Evolutionary conservation across 2,113 vertebrate species (phyloP).

Genomic region (Cyprinus carpio): DNA sequence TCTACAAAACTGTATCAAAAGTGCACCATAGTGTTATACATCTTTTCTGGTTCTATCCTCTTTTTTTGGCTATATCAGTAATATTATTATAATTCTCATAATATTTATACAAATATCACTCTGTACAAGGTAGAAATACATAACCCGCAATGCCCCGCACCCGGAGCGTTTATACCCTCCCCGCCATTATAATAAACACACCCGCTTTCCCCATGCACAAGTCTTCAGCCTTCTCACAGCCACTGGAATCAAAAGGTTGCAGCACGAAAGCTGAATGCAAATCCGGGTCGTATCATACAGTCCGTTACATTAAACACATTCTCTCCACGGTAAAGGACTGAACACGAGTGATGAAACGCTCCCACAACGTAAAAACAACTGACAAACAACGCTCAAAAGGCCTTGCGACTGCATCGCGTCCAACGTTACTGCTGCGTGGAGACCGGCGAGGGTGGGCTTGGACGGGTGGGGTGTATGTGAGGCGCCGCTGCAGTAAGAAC

Average conservation of each 20-base stretch:
- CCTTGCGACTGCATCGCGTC: slow-evolving; percentile 61
- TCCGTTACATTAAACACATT: slow-evolving; percentile 50
- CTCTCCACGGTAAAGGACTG: slow-evolving; percentile 44
- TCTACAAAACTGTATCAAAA: slow-evolving; percentile 89
- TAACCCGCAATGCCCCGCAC: slow-evolving; percentile 59
- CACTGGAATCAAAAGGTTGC: slow-evolving; percentile 54
- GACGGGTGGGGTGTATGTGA: slow-evolving; percentile 25
- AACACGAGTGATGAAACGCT: slow-evolving; percentile 50
- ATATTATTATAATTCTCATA: slow-evolving; percentile 74
- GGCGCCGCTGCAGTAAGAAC: slow-evolving; percentile 31
- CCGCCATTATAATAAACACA: slow-evolving; percentile 40
- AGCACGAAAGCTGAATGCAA: slow-evolving; percentile 52
- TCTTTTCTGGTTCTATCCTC: slow-evolving; percentile 75
- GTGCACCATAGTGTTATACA: slow-evolving; percentile 86
- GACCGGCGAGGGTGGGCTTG: slow-evolving; percentile 46
- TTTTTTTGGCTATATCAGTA: slow-evolving; percentile 66
- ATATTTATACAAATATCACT: slow-evolving; percentile 88
- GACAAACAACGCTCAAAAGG: slow-evolving; percentile 62
- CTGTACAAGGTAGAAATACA: slow-evolving; percentile 89
- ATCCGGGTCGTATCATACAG: slow-evolving; percentile 40
- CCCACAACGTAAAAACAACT: slow-evolving; percentile 66
- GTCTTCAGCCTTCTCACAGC: slow-evolving; percentile 60
- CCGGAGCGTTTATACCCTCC: slow-evolving; percentile 49
- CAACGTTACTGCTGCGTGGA: slow-evolving; percentile 47
- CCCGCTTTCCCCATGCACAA: slow-evolving; percentile 57